phyloP scores from a whole-genome alignment of 2,113 vertebrate species.

The Rhabdomys dilectus region DNA sequence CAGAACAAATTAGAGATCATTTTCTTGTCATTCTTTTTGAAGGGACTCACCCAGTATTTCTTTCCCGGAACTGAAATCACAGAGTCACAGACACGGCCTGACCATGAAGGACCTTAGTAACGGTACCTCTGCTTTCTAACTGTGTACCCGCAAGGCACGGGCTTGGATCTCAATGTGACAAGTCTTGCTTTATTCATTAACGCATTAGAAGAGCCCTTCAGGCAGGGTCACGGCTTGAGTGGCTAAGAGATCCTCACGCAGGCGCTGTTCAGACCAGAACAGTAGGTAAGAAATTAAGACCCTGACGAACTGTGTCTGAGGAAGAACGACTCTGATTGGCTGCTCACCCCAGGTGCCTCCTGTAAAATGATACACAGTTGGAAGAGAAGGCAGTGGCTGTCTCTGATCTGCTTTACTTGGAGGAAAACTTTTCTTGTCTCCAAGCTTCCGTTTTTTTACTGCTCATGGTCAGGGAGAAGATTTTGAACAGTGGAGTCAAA shows the following conservation, averaged over 20 bases:
- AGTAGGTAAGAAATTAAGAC: not conserved
- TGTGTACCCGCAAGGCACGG: not conserved
- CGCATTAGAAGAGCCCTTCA: not conserved
- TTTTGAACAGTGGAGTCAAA: not conserved
- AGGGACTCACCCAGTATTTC: too few species aligned
- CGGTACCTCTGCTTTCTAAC: not conserved
- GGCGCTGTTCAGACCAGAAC: not conserved
- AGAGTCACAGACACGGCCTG: not conserved
- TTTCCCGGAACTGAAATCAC: not conserved
- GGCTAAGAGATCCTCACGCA: not conserved
- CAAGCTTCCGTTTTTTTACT: not conserved
- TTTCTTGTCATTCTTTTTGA: not conserved
- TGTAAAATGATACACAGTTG: not conserved
- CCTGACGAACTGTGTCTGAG: not conserved
- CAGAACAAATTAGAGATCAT: not conserved
- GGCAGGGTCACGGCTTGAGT: not conserved
- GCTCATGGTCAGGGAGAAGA: not conserved
- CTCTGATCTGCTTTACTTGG: not conserved
- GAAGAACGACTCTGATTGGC: not conserved
- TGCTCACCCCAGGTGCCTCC: not conserved
- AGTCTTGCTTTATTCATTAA: constrained; percentile 17
- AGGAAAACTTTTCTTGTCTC: not conserved
- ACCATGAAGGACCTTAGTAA: not conserved
- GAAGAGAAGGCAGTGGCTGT: not conserved
- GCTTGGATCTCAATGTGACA: not conserved